Base-by-base conservation (phyloP, 2,888 invertebrate genomes). In the Agrilus biguttatus region DNA sequence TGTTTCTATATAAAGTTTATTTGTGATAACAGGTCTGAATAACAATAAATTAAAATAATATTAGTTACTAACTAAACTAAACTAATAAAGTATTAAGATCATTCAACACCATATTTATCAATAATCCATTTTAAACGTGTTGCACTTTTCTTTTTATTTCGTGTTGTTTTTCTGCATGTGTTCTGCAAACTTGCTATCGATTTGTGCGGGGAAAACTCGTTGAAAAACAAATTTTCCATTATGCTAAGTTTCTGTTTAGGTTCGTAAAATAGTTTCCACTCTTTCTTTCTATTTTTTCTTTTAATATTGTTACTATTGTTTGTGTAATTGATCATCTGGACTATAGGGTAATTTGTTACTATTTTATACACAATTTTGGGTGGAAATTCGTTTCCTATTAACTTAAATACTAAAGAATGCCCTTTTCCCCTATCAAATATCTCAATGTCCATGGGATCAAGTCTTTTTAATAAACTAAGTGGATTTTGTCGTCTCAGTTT, bases 351-450 rank as follows among this genome's bases (percentile, higher is more conserved):
- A 8, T 43, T 51, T 5, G 50, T 47, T 39, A 50, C 52, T 36
- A 57, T 48, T 43, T 55, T 58, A 40, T 59, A 60, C 4, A 59
- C 54, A 13, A 60, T 59, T 23, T 34, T 40, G 6, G 60, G 59
- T 3, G 60, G 59, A 50, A 58, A 59, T 6, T 36, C 36, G 12
- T 41, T 45, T 8, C 60, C 60, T n/a, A 50, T 51, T 14, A 60
- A 49, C 14, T 54, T 50, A 45, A 58, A 54, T 38, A 56, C 43
- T 7, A 60, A 38, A 19, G 43, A 43, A 37, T 48, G 46, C 14
- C 51, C 49, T 17, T 43, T 48, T 10, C 28, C 40, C 41, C 44
- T 52, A 21, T 59, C 59, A 36, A 55, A 57, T 36, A 56, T 38
- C 39, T 49, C 41, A 1, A 53, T 50, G 40, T 54, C 51, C 4